phyloP scores from a whole-genome alignment of 2,797 vertebrate genomes.

The Myripristis jacobus region DNA sequence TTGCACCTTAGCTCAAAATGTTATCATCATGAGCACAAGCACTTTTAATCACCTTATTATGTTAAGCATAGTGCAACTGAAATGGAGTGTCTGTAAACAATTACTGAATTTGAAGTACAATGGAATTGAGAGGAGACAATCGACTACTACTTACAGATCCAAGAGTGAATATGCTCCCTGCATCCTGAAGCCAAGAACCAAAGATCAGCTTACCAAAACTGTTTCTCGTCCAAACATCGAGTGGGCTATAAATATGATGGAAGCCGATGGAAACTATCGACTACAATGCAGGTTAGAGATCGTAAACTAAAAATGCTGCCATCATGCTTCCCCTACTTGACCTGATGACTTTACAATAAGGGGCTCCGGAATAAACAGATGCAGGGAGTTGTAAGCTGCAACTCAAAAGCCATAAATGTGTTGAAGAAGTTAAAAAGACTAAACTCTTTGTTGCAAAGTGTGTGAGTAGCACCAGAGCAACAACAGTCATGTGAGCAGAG shows the following conservation, averaged over 20 bases:
- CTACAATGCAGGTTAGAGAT: conserved; percentile 1
- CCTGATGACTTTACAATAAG: background rate
- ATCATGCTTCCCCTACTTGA: background rate
- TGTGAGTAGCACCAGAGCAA: background rate
- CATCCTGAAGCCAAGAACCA: conserved; percentile 10
- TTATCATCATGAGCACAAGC: conserved; percentile 43
- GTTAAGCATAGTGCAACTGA: conserved; percentile 37
- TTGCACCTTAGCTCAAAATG: conserved; percentile 33
- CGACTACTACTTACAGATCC: conserved; percentile 5
- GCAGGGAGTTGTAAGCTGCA: background rate
- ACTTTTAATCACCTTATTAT: conserved; percentile 55
- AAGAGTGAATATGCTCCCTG: background rate
- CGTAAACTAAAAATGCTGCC: background rate
- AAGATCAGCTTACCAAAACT: background rate
- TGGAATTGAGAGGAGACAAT: conserved; percentile 17
- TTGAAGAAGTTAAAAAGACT: too few species aligned
- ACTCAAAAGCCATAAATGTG: background rate
- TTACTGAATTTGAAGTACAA: conserved; percentile 43
- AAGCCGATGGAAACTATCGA: conserved; percentile 2
- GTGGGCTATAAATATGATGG: conserved; percentile 5
- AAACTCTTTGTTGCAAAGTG: too few species aligned
- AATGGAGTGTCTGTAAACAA: conserved; percentile 41
- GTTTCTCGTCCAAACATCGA: background rate
- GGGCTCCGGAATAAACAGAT: background rate
- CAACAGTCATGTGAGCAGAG: background rate